phyloP scores from a whole-genome alignment of 92 coral and sea anemone genomes.

The Meandrina meandrites region DNA sequence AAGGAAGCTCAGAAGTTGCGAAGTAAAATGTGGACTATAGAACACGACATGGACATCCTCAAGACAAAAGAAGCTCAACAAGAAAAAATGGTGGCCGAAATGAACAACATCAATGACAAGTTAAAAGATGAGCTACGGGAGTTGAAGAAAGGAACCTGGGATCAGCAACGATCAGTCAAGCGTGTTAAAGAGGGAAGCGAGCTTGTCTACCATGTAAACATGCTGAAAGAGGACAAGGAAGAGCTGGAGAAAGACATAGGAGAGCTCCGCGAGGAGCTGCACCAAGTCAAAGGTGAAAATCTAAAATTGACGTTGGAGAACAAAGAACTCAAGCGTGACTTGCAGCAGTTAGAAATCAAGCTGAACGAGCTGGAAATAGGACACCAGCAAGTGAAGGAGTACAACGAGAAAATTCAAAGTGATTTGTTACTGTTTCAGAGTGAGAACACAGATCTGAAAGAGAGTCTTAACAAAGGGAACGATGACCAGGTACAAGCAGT shows the following conservation, averaged over 20 bases:
- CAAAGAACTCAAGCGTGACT: conserved; percentile 68
- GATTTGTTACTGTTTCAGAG: conserved; percentile 60
- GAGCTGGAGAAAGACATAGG: conserved; percentile 65
- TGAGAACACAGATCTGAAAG: conserved; percentile 58
- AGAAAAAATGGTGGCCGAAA: conserved; percentile 60
- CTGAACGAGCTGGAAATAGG: conserved; percentile 58
- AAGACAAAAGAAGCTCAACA: conserved; percentile 68
- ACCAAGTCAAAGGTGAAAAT: conserved; percentile 66
- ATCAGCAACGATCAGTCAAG: conserved; percentile 59
- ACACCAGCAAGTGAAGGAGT: conserved; percentile 61
- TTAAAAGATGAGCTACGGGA: conserved; percentile 71
- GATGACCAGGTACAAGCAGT: conserved; percentile 73
- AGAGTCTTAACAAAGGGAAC: conserved; percentile 55
- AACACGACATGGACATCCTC: conserved; percentile 72
- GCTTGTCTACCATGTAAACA: conserved; percentile 57
- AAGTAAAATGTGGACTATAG: conserved; percentile 68
- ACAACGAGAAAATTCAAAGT: conserved; percentile 63
- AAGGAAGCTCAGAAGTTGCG: conserved; percentile 68
- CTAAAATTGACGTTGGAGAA: conserved; percentile 67
- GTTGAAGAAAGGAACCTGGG: conserved; percentile 67
- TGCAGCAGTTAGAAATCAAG: conserved; percentile 64
- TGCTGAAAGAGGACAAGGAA: conserved; percentile 76
- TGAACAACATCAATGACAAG: conserved; percentile 78
- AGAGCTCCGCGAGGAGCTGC: conserved; percentile 70
- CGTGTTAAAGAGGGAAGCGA: conserved; percentile 55